These are phyloP conservation scores for Ryuthela nishihirai DNA, from an alignment of 2,888 invertebrate species.

Conservation along the genomic window DNA sequence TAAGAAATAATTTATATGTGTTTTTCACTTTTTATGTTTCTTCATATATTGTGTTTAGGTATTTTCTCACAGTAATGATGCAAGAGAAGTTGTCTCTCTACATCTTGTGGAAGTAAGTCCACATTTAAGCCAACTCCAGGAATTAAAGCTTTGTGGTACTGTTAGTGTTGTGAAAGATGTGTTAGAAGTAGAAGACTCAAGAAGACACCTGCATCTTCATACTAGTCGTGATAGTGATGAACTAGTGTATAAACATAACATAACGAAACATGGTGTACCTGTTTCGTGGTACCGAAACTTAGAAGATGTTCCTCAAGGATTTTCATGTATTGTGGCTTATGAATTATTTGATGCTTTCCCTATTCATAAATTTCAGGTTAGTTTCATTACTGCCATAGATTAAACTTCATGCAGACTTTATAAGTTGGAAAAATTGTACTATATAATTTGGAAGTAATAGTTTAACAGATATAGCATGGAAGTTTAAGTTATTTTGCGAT, in stretches of 20 bases:
- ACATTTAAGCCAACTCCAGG: constrained; percentile 73
- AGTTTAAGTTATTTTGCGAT: too few relatives aligned
- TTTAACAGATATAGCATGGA: too few relatives aligned
- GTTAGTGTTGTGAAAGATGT: constrained; percentile 41
- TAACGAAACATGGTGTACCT: constrained; percentile 54
- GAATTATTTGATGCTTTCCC: constrained; percentile 99
- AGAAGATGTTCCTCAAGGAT: constrained; percentile 70
- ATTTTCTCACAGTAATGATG: constrained; percentile 48
- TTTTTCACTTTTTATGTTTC: too few relatives aligned
- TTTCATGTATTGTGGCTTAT: constrained; percentile 84
- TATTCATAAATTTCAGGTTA: constrained; percentile 86
- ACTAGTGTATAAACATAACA: constrained; percentile 41
- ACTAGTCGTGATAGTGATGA: constrained; percentile 34
- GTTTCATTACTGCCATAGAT: too few relatives aligned
- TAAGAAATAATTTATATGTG: too few relatives aligned
- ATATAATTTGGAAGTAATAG: too few relatives aligned
- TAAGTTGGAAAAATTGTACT: too few relatives aligned
- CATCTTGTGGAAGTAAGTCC: constrained; percentile 92
- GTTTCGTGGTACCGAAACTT: constrained; percentile 84
- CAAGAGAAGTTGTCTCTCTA: constrained; percentile 58
- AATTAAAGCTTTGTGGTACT: constrained; percentile 64
- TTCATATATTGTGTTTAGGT: too few relatives aligned
- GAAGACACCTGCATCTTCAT: constrained; percentile 31
- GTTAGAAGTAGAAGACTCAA: constrained; percentile 33
- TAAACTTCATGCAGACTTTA: too few relatives aligned